Evolutionary conservation across 2,113 vertebrate species (phyloP), one percentile per base, ranked within the genome.

Genomic region (Chauna torquata): DNA sequence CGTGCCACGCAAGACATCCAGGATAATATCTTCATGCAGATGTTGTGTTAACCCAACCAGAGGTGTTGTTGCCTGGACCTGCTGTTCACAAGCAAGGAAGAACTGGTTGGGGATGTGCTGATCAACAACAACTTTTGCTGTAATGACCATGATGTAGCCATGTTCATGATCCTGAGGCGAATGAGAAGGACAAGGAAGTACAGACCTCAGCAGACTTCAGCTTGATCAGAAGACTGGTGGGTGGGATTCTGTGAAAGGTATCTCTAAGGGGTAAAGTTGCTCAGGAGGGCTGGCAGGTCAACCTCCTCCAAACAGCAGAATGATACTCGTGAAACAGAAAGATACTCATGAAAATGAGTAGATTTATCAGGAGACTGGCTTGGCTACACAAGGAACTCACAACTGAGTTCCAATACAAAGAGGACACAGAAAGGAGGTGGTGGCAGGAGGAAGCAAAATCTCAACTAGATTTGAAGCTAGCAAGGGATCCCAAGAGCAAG

Each of bases 121-220:
- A 65, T 19, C n/a, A 47, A 52, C 8, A 30, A 9, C 13, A 77
- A 9, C 24, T 75, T 42, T 65, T 8, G 16, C 38, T 71, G 32
- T 19, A 55, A 59, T 16, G 16, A 34, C 9, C 5, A 3, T 16
- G 6, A 15, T 45, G 16, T 12, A 64, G 7, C 10, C 69, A 30
- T 1, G 15, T 36, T 81, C 13, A 27, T 0, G 0, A 38, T 57
- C 14, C 22, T 0, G 0, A 44, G 9, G 8, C 16, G 16, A 16
- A 4, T 65, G 9, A 20, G 30, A 44, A 47, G 3, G 14, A 8
- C 42, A 76, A 52, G 27, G 47, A 77, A 20, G 58, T 34, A 54
- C 27, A 71, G 42, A 55, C 5, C 25, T 55, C 45, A 61, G 9
- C 3, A 62, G 8, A 16, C 32, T 71, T 92, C 45, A 85, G 5